phyloP scores from a whole-genome alignment of 2,888 invertebrate genomes.

The Thecophora atra region DNA sequence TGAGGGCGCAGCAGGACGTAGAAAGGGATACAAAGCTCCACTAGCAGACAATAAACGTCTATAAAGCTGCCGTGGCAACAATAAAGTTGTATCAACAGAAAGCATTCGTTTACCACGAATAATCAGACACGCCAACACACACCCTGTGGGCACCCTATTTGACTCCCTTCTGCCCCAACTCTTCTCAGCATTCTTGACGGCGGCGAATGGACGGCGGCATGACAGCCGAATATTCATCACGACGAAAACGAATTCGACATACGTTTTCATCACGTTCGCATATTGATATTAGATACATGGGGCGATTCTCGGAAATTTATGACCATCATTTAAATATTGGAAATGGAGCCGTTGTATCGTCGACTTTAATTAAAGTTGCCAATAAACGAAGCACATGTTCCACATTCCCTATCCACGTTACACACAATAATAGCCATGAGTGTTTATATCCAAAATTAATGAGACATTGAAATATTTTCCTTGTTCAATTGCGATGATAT shows the following conservation, averaged over 20 bases:
- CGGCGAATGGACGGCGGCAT: background rate
- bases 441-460: too few species aligned
- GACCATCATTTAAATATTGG: slow-evolving; percentile 60
- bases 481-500: too few species aligned
- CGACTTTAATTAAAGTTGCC: slow-evolving; percentile 63
- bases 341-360: slow-evolving; percentile 61
- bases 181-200: too few species aligned
- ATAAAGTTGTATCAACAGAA: too few species aligned
- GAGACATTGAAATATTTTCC: too few species aligned
- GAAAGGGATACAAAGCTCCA: background rate
- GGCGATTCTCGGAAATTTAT: slow-evolving; percentile 60
- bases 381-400: slow-evolving; percentile 24
- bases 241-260: background rate
- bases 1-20: background rate
- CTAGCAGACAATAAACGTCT: background rate
- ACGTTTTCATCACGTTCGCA: slow-evolving; percentile 42
- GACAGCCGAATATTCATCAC: background rate
- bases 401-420: too few species aligned
- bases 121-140: background rate
- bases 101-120: background rate
- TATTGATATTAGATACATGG: slow-evolving; percentile 60
- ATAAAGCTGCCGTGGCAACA: too few species aligned
- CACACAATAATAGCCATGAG: background rate
- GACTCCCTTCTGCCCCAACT: too few species aligned
- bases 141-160: background rate